These are phyloP conservation scores for Euglossa dilemma DNA, from an alignment of 1,140 invertebrate genomes.

Conservation along the genomic window DNA sequence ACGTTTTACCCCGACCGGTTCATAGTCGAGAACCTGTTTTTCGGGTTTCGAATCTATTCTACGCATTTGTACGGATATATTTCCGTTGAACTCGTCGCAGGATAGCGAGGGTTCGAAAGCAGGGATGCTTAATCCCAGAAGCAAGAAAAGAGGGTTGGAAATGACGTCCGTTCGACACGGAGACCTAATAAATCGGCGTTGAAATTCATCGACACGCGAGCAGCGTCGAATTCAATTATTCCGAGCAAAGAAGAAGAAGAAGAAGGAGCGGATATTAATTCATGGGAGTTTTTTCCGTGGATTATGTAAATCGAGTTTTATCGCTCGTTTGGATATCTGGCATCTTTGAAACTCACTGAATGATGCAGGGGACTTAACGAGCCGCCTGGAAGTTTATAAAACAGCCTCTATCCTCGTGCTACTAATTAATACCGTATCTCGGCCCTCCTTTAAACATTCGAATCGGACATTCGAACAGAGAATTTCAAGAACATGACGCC, in stretches of 20 bases:
- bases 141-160: not conserved
- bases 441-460: not conserved
- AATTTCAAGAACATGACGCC: too few relatives aligned
- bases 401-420: not conserved
- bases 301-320: constrained; percentile 25
- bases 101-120: not conserved
- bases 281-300: not conserved
- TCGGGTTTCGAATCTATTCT: too few relatives aligned
- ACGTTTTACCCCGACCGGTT: too few relatives aligned
- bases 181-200: constrained; percentile 15
- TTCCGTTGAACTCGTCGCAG: too few relatives aligned
- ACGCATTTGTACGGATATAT: too few relatives aligned
- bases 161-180: not conserved
- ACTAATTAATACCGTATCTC: not conserved
- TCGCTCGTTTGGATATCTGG: constrained; percentile 15
- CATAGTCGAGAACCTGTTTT: too few relatives aligned
- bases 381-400: not conserved
- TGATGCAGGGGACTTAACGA: not conserved
- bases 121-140: not conserved
- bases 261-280: constrained; percentile 13
- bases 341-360: not conserved
- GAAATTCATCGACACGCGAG: constrained; percentile 32
- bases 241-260: not conserved
- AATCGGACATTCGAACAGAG: too few relatives aligned
- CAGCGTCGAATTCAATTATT: constrained; percentile 31